A percentile compares a stretch with the other conserved stretches of the same genome.
These are phyloP conservation scores for Cheirogaleus major DNA, from an alignment of 2,797 vertebrate genomes.

Conservation along the genomic window DNA sequence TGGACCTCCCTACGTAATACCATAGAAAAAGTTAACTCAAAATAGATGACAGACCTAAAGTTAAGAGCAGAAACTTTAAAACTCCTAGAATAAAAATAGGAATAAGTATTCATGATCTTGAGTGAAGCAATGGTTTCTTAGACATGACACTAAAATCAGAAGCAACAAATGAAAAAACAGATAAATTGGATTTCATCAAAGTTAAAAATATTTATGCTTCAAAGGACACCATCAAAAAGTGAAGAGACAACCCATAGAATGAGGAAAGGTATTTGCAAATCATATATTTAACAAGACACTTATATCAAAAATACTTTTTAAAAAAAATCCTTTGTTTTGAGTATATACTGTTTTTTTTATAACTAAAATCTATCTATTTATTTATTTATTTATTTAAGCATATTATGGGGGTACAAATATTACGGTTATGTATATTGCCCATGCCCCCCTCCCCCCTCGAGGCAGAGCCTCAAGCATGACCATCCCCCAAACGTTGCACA, in stretches of 20 bases:
- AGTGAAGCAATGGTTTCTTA: background rate
- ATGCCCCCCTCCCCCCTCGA: too few species aligned
- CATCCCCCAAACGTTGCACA: too few species aligned
- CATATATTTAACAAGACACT: too few species aligned
- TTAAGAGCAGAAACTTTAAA: background rate
- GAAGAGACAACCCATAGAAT: background rate
- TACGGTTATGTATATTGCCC: too few species aligned
- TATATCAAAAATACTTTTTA: background rate
- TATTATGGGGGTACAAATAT: too few species aligned
- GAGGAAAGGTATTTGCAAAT: background rate
- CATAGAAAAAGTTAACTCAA: background rate
- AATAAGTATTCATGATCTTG: background rate
- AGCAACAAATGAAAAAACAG: background rate
- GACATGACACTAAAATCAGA: background rate
- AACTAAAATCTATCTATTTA: too few species aligned
- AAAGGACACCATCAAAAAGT: conserved; percentile 17
- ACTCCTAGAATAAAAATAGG: background rate
- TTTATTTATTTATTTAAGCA: too few species aligned
- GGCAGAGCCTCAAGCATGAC: too few species aligned
- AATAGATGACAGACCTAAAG: background rate
- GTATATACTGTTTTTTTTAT: background rate
- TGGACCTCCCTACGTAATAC: background rate
- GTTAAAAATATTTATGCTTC: background rate
- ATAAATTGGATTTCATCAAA: background rate
- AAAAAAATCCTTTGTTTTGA: background rate